Conservation (phyloP, 1,140 invertebrate genomes). For the Acromyrmex echinatior region DNA sequence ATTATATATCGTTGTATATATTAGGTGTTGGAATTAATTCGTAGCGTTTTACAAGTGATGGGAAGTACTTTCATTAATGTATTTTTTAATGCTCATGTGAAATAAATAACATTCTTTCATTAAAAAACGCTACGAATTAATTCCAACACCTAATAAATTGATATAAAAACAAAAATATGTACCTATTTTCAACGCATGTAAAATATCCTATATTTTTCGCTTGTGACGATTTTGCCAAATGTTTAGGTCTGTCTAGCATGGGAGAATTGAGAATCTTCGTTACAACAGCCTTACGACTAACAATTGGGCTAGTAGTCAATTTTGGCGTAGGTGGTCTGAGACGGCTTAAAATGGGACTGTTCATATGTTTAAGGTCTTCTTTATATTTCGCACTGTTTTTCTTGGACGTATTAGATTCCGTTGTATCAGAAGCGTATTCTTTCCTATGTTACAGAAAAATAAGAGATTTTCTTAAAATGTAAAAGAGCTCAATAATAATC, state of each 20-base stretch:
- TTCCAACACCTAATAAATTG: no score
- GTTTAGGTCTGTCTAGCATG: slow-evolving; percentile 76
- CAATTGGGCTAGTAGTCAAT: slow-evolving; percentile 80
- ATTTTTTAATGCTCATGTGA: no score
- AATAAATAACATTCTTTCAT: no score
- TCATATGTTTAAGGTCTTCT: slow-evolving; percentile 75
- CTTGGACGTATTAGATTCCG: slow-evolving; percentile 80
- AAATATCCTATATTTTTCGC: slow-evolving; percentile 80
- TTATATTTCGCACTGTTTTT: slow-evolving; percentile 74
- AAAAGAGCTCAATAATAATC: slow-evolving; percentile 30
- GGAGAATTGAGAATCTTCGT: slow-evolving; percentile 75
- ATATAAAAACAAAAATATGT: not conserved
- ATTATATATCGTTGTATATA: not conserved
- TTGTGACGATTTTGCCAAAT: slow-evolving; percentile 73
- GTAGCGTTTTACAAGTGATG: no score
- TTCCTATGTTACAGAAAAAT: slow-evolving; percentile 59
- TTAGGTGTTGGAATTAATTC: no score
- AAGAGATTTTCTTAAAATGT: slow-evolving; percentile 10
- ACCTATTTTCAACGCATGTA: slow-evolving; percentile 80
- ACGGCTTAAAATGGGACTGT: slow-evolving; percentile 79
- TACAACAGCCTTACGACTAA: slow-evolving; percentile 74
- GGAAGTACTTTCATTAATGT: no score
- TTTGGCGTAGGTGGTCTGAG: slow-evolving; percentile 78
- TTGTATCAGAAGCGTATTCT: slow-evolving; percentile 76
- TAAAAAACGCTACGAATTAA: no score